Base-by-base conservation (phyloP, 2,888 invertebrate genomes). In the Nomada ruficornis region DNA sequence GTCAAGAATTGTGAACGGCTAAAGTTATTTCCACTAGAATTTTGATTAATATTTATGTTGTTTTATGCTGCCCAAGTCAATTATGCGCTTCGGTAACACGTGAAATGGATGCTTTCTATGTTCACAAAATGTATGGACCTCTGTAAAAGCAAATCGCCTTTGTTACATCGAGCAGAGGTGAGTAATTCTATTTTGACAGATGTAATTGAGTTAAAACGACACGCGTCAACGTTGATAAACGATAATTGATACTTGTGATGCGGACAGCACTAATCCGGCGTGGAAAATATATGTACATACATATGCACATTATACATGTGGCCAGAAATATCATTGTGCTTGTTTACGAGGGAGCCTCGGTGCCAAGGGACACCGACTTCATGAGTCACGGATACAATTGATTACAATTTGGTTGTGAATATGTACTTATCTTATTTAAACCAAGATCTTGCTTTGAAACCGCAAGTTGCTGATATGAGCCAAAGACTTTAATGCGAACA, bases 271-370 rank as follows among this genome's bases (percentile, higher is more conserved):
- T 67, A 80, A 69, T 60, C 52, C 52, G 18, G 59, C 60, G 67
- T 29, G 64, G 78, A 63, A 67, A 77, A 65, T 69, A 47, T 52
- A 47, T 59, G 55, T n/a, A 54, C 60, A 36, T 18, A 26, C 60
- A 36, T 18, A 26, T 75, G 55, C 60, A n/a, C 54, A 54, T 5
- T 13, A 18, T 57, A 57, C 23, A n/a, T 18, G 18, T 29, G 15
- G 77, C 73, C 77, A 75, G 77, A 73, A 67, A 76, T 86, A 79
- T 83, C 86, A 84, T 83, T 82, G 78, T 63, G 74, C 86, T 86
- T 86, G 83, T 84, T 86, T 83, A 77, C 74, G 77, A 84, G 84
- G 78, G 82, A 73, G 63, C 42, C 68, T 55, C 75, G 62, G 60
- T 87, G 84, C 84, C 82, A 87, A 86, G 75, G 64, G 75, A 64